These are phyloP conservation scores for Acanthurus tractus DNA, from an alignment of 2,797 vertebrate genomes.

Conservation along the genomic window DNA sequence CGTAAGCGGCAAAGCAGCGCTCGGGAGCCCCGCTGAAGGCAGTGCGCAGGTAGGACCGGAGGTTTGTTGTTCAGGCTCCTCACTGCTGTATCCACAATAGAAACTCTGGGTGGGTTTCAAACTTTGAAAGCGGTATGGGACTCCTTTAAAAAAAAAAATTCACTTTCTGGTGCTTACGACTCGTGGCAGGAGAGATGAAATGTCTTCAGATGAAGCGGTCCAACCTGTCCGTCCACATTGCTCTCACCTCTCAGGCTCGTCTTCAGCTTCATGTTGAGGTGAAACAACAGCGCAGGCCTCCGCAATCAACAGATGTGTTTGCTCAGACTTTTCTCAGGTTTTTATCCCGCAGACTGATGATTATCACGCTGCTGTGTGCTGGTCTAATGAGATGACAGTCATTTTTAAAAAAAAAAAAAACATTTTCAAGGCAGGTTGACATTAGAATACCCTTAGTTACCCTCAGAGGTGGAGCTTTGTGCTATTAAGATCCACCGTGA, in stretches of 20 bases:
- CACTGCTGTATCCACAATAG: no score
- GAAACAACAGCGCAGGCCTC: no score
- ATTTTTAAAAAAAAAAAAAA: no score
- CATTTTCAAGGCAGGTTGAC: not conserved
- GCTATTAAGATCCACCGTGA: no score
- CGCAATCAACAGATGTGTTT: constrained; percentile 31
- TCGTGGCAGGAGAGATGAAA: not conserved
- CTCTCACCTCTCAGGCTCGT: not conserved
- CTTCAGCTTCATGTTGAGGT: not conserved
- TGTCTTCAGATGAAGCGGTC: constrained; percentile 30
- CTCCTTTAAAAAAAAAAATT: not conserved
- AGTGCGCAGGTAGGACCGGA: constrained; percentile 70
- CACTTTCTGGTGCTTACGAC: no score
- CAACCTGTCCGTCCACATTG: constrained; percentile 72
- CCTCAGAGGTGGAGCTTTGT: no score
- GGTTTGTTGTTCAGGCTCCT: not conserved
- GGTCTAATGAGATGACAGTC: no score
- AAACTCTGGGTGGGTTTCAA: fast-evolving
- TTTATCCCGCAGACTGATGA: not conserved
- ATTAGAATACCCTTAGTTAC: no score
- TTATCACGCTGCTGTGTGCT: no score
- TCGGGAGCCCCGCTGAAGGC: constrained; percentile 47
- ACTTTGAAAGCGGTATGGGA: not conserved
- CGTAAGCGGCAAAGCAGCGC: constrained; percentile 63
- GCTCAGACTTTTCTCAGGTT: not conserved